A percentile compares a stretch with the other conserved stretches of the same genome.
Evolutionary conservation across 2,113 vertebrate species (phyloP).

Genomic region (Crotalus viridis): DNA sequence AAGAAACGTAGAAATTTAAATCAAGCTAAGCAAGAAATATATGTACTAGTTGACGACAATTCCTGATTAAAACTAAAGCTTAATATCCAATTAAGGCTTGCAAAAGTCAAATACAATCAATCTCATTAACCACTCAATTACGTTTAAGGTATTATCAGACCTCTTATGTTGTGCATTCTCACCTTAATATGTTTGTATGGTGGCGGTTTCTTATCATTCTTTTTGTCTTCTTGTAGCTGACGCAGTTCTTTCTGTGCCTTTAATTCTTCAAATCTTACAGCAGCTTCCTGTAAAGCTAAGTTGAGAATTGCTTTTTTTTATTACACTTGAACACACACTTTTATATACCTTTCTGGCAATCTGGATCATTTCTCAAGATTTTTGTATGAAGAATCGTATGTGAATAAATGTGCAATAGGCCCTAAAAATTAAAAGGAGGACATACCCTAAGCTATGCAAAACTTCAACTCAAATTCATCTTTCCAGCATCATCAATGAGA

Average conservation of each 20-base stretch:
- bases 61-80: neutral
- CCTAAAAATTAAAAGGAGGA: neutral
- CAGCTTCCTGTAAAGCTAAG: slow-evolving; percentile 92
- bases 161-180: slow-evolving; percentile 32
- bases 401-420: neutral
- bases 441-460: neutral
- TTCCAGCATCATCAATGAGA: neutral
- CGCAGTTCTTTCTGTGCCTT: slow-evolving; percentile 94
- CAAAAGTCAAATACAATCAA: neutral
- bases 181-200: slow-evolving; percentile 98
- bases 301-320: neutral
- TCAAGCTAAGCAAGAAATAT: neutral
- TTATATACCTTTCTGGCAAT: neutral
- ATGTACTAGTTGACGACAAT: neutral
- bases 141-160: neutral
- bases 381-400: neutral
- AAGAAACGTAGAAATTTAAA: neutral
- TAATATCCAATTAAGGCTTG: neutral
- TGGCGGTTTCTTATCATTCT: slow-evolving; percentile 94
- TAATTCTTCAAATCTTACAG: slow-evolving; percentile 88
- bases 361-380: neutral
- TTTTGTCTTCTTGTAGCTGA: slow-evolving; percentile 93
- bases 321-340: neutral
- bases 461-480: neutral
- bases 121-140: neutral